Conservation (phyloP, 2,888 invertebrate genomes). For the Drosophila helvetica region DNA sequence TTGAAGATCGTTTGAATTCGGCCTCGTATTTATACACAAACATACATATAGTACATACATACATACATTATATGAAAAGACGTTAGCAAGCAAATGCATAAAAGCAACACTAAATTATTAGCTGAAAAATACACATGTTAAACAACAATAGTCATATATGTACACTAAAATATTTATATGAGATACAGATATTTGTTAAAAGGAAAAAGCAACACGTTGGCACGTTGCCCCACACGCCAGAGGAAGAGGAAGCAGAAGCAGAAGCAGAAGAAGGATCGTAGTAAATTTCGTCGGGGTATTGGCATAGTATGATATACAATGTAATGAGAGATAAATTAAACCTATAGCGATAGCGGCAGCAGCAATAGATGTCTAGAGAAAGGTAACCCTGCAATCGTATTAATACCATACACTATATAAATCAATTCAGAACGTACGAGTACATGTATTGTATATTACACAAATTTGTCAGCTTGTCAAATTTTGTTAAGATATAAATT, state of each 20-base stretch:
- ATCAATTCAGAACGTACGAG: constrained; percentile 21
- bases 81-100: constrained; percentile 66
- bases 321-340: constrained; percentile 36
- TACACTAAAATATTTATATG: constrained; percentile 55
- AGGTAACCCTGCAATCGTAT: constrained; percentile 58
- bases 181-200: constrained; percentile 59
- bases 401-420: constrained; percentile 28
- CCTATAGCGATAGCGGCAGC: constrained; percentile 52
- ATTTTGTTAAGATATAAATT: constrained; percentile 72
- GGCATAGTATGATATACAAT: constrained; percentile 43
- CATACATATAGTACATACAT: constrained; percentile 4
- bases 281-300: constrained; percentile 54
- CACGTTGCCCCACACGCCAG: constrained; percentile 52
- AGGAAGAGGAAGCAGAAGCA: constrained; percentile 18
- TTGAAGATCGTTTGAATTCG: constrained; percentile 42
- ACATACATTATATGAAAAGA: constrained; percentile 27
- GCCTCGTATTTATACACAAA: constrained; percentile 58
- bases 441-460: constrained; percentile 64
- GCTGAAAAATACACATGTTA: constrained; percentile 69
- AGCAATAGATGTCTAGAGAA: constrained; percentile 74
- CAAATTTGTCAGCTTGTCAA: constrained; percentile 73
- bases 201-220: constrained; percentile 42
- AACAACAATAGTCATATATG: constrained; percentile 63
- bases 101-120: constrained; percentile 62
- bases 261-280: constrained; percentile 52